These are phyloP conservation scores for Capitulum mitella DNA, from an alignment of 2,888 invertebrate genomes.

Conservation along the genomic window DNA sequence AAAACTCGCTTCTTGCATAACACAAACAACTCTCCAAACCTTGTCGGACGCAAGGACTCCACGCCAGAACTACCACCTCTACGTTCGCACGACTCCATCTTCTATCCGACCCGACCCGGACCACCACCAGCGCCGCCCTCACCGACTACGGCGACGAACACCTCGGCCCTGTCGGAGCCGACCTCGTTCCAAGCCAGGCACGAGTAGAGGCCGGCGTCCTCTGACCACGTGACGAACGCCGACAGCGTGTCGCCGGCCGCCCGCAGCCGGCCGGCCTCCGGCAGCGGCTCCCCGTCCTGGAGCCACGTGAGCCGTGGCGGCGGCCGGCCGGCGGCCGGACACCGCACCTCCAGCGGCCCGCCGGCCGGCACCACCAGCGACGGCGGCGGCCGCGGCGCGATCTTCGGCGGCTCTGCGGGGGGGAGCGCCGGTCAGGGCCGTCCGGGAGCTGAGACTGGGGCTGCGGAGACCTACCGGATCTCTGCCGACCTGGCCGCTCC, in stretches of 20 bases:
- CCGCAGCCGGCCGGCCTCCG: not conserved
- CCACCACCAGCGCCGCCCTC: too few species aligned
- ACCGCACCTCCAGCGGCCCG: not conserved
- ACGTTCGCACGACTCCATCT: too few species aligned
- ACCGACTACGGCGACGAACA: slow-evolving; percentile 53
- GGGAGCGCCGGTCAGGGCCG: too few species aligned
- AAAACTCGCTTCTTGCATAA: too few species aligned
- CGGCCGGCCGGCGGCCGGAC: not conserved
- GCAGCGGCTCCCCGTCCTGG: not conserved
- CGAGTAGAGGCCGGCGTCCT: not conserved
- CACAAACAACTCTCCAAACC: too few species aligned
- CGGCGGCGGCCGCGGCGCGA: not conserved
- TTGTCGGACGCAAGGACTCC: too few species aligned
- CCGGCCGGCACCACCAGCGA: not conserved
- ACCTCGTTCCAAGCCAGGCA: slow-evolving; percentile 6
- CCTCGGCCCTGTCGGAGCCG: slow-evolving; percentile 39
- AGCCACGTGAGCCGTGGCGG: not conserved
- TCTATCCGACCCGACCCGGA: too few species aligned
- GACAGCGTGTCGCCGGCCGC: not conserved
- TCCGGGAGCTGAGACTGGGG: too few species aligned
- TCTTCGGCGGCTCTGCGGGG: slow-evolving; percentile 26
- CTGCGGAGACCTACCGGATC: too few species aligned
- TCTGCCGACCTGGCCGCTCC: too few species aligned
- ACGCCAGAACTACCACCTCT: too few species aligned
- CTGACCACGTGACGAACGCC: not conserved